phyloP scores from a whole-genome alignment of 2,888 invertebrate species.

The Amphipoea oculea region DNA sequence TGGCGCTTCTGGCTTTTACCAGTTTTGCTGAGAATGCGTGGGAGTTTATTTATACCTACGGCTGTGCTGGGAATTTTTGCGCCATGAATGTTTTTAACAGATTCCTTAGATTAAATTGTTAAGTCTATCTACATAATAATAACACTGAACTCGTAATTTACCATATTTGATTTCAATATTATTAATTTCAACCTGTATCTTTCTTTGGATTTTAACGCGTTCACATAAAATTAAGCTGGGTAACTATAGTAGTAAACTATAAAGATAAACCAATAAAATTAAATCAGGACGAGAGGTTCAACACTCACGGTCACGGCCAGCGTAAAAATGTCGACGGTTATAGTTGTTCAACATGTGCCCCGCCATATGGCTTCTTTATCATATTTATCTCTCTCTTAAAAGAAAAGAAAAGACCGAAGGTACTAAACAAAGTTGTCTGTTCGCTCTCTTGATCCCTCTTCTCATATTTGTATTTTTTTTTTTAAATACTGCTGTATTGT shows the following conservation, averaged over 20 bases:
- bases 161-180: background rate
- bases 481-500: slow-evolving; percentile 15
- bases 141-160: background rate
- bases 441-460: slow-evolving; percentile 5
- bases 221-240: slow-evolving; percentile 42
- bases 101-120: slow-evolving; percentile 17
- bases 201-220: slow-evolving; percentile 4
- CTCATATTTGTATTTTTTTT: slow-evolving; percentile 22
- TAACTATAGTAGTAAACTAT: slow-evolving; percentile 38
- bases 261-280: slow-evolving; percentile 48
- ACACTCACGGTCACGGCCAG: slow-evolving; percentile 81
- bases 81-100: slow-evolving; percentile 19
- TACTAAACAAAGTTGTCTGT: slow-evolving; percentile 71
- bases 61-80: slow-evolving; percentile 32
- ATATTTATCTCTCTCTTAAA: slow-evolving; percentile 76
- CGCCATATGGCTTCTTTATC: slow-evolving; percentile 84
- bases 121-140: background rate
- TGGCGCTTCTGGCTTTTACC: slow-evolving; percentile 45
- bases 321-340: slow-evolving; percentile 70
- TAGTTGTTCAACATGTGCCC: slow-evolving; percentile 78
- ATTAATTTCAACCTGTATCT: background rate
- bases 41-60: slow-evolving; percentile 28
- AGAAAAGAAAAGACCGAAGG: slow-evolving; percentile 69
- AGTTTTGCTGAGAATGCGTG: slow-evolving; percentile 28
- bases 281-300: slow-evolving; percentile 66